A percentile compares a stretch with the other conserved stretches of the same genome.
Evolutionary conservation across 1,140 invertebrate species (phyloP).

Genomic region (Fopius arisanus): DNA sequence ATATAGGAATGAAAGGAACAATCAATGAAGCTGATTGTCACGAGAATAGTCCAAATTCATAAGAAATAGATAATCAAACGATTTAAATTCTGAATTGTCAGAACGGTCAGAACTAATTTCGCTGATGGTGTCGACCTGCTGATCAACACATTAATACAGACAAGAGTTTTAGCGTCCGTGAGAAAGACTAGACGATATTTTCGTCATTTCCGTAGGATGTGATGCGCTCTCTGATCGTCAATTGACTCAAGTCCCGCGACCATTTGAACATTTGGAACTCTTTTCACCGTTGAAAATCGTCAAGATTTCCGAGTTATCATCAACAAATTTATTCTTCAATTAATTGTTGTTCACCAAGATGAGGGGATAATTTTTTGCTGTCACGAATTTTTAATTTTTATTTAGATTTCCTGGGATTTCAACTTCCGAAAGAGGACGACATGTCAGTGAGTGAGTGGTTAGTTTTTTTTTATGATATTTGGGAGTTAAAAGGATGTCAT

Average conservation of each 20-base stretch:
- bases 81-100: background rate
- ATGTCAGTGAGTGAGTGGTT: constrained; percentile 26
- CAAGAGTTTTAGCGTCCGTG: background rate
- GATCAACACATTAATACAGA: background rate
- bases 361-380: background rate
- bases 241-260: background rate
- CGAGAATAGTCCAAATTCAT: constrained; percentile 22
- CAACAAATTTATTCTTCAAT: no score
- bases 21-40: constrained; percentile 28
- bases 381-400: background rate
- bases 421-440: background rate
- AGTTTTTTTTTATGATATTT: constrained; percentile 8
- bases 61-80: background rate
- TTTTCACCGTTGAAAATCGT: no score
- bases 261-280: background rate
- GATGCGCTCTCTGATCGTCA: background rate
- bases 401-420: background rate
- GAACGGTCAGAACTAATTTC: background rate
- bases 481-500: background rate
- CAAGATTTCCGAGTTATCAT: no score
- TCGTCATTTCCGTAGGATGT: background rate
- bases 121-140: constrained; percentile 1
- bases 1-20: background rate
- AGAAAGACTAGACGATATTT: background rate
- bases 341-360: no score